phyloP scores from a whole-genome alignment of 2,888 invertebrate species.

The Bugula neritina region DNA sequence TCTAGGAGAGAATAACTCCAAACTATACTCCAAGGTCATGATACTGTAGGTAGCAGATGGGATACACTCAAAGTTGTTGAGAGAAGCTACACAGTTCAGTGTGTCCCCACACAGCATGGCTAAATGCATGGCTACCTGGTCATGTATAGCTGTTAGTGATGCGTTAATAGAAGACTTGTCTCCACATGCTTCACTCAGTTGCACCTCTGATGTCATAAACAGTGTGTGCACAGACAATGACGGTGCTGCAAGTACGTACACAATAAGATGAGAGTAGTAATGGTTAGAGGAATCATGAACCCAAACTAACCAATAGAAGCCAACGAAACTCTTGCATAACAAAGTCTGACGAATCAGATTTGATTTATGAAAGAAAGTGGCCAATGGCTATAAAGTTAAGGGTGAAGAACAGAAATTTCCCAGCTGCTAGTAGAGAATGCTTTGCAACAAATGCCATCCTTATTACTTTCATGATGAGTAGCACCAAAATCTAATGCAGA shows the following conservation, averaged over 20 bases:
- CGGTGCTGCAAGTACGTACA: neutral
- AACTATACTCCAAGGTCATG: neutral
- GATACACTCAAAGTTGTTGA: neutral
- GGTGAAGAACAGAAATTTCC: too few relatives aligned
- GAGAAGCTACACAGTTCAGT: neutral
- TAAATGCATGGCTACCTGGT: neutral
- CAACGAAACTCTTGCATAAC: too few relatives aligned
- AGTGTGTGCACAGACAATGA: neutral
- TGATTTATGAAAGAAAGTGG: too few relatives aligned
- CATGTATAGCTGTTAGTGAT: neutral
- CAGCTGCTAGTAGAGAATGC: too few relatives aligned
- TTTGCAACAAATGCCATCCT: too few relatives aligned
- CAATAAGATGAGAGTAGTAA: too few relatives aligned
- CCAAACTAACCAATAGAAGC: too few relatives aligned
- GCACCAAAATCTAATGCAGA: too few relatives aligned
- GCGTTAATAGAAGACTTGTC: neutral
- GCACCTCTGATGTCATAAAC: neutral
- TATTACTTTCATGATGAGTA: too few relatives aligned
- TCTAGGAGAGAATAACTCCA: neutral
- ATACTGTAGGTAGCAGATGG: neutral
- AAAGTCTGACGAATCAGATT: too few relatives aligned
- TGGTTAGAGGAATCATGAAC: too few relatives aligned
- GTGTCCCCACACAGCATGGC: neutral
- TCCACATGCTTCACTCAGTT: constrained; percentile 3
- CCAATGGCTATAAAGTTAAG: too few relatives aligned